phyloP scores from a whole-genome alignment of 2,888 invertebrate genomes.

The Campaea margaritaria region DNA sequence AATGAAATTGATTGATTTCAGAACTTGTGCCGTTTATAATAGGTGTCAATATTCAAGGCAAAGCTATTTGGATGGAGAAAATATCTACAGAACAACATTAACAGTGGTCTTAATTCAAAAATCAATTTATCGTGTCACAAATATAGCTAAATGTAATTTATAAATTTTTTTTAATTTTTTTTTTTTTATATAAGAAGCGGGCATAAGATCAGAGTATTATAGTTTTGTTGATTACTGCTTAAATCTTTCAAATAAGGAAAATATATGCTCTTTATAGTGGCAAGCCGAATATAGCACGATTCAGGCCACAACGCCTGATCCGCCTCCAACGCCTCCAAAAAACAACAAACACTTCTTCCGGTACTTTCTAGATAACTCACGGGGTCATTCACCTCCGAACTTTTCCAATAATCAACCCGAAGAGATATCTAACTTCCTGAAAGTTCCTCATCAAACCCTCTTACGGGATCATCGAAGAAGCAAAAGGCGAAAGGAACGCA shows the following conservation, averaged over 20 bases:
- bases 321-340: no score
- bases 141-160: not conserved
- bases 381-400: constrained; percentile 23
- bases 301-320: no score
- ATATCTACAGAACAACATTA: not conserved
- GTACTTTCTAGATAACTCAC: not conserved
- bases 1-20: constrained; percentile 7
- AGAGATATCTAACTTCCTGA: constrained; percentile 13
- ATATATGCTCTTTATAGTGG: no score
- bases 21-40: constrained; percentile 12
- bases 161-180: no score
- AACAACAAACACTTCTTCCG: no score
- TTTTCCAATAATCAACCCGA: constrained; percentile 21
- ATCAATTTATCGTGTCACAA: not conserved
- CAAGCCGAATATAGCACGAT: no score
- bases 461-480: constrained; percentile 12
- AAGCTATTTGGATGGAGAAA: not conserved
- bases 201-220: no score
- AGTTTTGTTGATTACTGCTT: no score
- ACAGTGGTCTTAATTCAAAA: not conserved
- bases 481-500: constrained; percentile 17
- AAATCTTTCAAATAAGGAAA: no score
- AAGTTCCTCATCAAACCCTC: constrained; percentile 17
- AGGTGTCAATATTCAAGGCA: constrained; percentile 2
- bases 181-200: no score